A percentile compares a stretch with the other conserved stretches of the same genome.
These are phyloP conservation scores for Brachyopa scutellaris DNA, from an alignment of 2,888 invertebrate genomes.

Conservation along the genomic window DNA sequence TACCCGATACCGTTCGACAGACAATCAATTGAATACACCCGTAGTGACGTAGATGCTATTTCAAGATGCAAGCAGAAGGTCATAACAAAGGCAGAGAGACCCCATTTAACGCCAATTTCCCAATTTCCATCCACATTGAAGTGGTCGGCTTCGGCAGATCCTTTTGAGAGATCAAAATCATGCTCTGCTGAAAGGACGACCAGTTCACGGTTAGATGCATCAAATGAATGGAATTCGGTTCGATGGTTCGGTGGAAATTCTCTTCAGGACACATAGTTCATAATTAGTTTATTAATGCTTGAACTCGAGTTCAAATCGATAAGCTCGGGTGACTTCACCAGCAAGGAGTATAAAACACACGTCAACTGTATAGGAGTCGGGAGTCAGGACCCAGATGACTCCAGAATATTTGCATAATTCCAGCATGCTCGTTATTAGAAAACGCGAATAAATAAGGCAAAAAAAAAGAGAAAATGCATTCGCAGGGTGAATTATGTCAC, in stretches of 20 bases:
- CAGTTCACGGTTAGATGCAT: slow-evolving; percentile 45
- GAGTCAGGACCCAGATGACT: neutral
- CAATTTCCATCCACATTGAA: slow-evolving; percentile 12
- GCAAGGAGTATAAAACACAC: neutral
- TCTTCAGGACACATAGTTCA: neutral
- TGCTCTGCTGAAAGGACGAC: slow-evolving; percentile 29
- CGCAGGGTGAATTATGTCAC: slow-evolving; percentile 50
- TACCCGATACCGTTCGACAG: slow-evolving; percentile 6
- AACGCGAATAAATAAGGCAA: slow-evolving; percentile 2
- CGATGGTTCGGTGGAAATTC: slow-evolving; percentile 9
- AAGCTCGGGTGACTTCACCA: neutral
- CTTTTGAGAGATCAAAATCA: slow-evolving; percentile 21
- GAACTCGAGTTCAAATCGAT: slow-evolving; percentile 10
- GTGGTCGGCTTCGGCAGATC: neutral
- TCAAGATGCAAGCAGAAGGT: slow-evolving; percentile 23
- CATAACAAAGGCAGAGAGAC: slow-evolving; percentile 17
- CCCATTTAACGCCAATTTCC: slow-evolving; percentile 14
- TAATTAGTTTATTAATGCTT: slow-evolving; percentile 27
- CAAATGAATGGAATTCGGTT: slow-evolving; percentile 34
- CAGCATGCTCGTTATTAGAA: neutral
- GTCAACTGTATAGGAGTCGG: neutral
- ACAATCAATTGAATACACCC: neutral
- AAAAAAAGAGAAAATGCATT: slow-evolving; percentile 41
- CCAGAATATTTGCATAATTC: neutral
- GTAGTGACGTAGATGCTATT: slow-evolving; percentile 33